Evolutionary conservation across 1,140 invertebrate species (phyloP), one percentile per base, ranked within the genome.

Genomic region (Ericerus pela): DNA sequence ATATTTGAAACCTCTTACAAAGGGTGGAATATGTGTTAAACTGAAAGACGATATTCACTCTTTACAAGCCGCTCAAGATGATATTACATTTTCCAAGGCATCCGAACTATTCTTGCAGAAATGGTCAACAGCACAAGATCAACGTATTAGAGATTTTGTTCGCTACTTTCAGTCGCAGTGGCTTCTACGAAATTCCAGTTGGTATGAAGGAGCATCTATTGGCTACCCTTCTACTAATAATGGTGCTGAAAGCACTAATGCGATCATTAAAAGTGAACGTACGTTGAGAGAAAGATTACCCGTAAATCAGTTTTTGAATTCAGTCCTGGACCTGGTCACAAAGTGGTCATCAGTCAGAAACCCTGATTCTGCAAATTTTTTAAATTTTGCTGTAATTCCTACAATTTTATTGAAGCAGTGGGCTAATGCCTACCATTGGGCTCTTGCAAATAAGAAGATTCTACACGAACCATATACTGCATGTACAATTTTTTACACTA

Each of bases 191-290:
- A n/a, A n/a, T n/a, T n/a, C n/a, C n/a, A n/a, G n/a, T n/a, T n/a
- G n/a, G 52, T 53, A 31, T 30, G 52, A 53, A 30, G 52, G 52
- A 33, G 52, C 30, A 16, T 26, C 52, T 20, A 10, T 29, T 10
- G 20, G 20, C 8, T 14, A 3, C 30, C 52, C 52, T n/a, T 30
- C 52, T 3, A 30, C 52, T 11, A 53, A 53, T 33, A 53, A 53
- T 18, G 27, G 52, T 14, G n/a, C 31, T 6, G 28, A 53, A 30
- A 6, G 6, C 2, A 30, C 30, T n/a, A 53, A 53, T 18, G 52
- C 52, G 6, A 29, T 53, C n/a, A 53, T 53, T n/a, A 53, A 53
- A 53, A 29, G 22, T n/a, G 52, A 53, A 18, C 27, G 18, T 11
- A 33, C 52, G 3, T 28, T 53, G 6, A 20, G 51, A 28, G 51